Conservation (phyloP, 2,113 vertebrate genomes). For the Patagioenas fasciata region DNA sequence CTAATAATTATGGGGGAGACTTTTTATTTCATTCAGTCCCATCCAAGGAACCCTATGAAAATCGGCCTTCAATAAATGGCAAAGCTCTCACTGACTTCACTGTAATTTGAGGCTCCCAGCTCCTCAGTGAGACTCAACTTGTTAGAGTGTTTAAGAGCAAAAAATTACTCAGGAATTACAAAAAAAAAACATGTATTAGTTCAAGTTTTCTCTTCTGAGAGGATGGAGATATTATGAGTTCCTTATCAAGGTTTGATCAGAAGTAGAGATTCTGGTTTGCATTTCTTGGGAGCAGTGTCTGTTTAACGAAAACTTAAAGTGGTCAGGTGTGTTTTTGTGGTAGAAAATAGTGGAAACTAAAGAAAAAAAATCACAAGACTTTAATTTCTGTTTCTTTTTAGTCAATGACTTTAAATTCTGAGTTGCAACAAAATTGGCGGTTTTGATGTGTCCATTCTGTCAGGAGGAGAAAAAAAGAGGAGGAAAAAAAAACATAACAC, state of each 20-base stretch:
- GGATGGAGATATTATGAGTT: not conserved
- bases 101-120: not conserved
- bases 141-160: not conserved
- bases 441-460: not conserved
- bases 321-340: not conserved
- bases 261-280: not conserved
- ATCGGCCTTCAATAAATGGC: not conserved
- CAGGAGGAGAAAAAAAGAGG: not conserved
- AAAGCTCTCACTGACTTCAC: not conserved
- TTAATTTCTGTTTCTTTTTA: not conserved
- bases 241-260: not conserved
- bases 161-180: not conserved
- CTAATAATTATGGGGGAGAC: not conserved
- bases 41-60: not conserved
- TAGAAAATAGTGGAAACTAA: not conserved
- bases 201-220: not conserved
- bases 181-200: not conserved
- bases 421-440: not conserved
- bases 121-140: not conserved
- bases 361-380: not conserved
- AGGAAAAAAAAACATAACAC: no score
- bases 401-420: slow-evolving; percentile 4
- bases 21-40: not conserved
- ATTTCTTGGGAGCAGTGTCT: not conserved
- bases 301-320: not conserved